A percentile compares a stretch with the other conserved stretches of the same genome.
Conservation (phyloP, 1,140 invertebrate genomes). For the Bombus pascuorum region DNA sequence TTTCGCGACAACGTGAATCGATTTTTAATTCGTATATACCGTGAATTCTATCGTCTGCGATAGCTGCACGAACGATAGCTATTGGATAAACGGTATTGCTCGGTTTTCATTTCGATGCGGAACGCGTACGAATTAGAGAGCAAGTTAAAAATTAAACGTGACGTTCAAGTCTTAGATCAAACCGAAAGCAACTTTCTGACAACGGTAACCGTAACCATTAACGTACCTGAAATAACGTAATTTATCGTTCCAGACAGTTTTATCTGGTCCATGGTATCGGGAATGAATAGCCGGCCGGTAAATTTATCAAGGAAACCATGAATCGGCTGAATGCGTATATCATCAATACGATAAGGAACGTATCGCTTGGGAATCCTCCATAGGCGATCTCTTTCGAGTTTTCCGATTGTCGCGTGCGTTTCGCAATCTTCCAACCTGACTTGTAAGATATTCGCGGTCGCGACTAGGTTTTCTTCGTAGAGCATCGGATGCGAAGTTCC, state of each 20-base stretch:
- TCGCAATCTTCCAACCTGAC: neutral
- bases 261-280: constrained; percentile 10
- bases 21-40: neutral
- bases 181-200: neutral
- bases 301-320: constrained; percentile 30
- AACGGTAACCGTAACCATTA: neutral
- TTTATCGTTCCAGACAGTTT: constrained; percentile 29
- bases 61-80: neutral
- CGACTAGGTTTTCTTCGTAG: neutral
- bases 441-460: constrained; percentile 1
- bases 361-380: neutral
- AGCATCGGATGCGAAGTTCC: constrained; percentile 15
- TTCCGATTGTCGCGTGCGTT: no score
- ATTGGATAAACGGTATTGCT: neutral
- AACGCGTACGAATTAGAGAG: neutral
- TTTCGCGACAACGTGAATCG: neutral
- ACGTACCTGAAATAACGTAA: constrained; percentile 11
- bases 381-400: neutral
- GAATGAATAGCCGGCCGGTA: constrained; percentile 19
- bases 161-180: neutral
- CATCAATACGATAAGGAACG: neutral
- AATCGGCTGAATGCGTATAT: neutral
- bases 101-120: neutral
- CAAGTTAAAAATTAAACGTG: neutral
- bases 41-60: no score